These are phyloP conservation scores for Etheostoma nigrum DNA, from an alignment of 2,797 vertebrate genomes.

Conservation along the genomic window DNA sequence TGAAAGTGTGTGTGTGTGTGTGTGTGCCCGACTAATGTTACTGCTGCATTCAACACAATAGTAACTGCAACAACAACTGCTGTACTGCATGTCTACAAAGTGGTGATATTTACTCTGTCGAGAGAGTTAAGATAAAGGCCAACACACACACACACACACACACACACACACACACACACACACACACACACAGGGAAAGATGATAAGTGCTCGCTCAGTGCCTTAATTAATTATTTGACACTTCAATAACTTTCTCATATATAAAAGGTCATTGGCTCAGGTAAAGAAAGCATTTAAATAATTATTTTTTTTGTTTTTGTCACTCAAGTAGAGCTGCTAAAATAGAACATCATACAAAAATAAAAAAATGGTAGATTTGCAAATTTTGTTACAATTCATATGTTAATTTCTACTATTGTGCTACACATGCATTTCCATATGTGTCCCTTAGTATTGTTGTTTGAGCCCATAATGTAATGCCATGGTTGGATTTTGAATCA, in stretches of 20 bases:
- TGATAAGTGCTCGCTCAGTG: not conserved
- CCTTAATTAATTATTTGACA: not conserved
- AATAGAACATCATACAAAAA: not conserved
- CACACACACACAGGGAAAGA: not conserved
- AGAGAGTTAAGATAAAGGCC: not conserved
- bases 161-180: not conserved
- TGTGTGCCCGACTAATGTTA: not conserved
- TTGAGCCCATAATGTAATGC: not conserved
- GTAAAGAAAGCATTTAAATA: not conserved
- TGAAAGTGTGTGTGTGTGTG: not conserved
- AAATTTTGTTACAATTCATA: not conserved
- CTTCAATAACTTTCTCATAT: not conserved
- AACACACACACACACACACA: not conserved
- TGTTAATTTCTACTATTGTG: not conserved
- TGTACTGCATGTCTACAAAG: not conserved
- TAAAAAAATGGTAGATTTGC: too few relatives aligned
- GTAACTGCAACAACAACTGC: not conserved
- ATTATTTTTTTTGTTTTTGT: not conserved
- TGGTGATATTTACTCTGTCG: conserved; percentile 5
- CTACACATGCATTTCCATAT: not conserved
- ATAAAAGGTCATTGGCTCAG: not conserved
- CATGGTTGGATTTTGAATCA: not conserved
- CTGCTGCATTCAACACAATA: not conserved
- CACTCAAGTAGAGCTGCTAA: not conserved
- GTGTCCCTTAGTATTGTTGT: not conserved